phyloP scores from a whole-genome alignment of 2,113 vertebrate genomes.

The Gymnorhina tibicen region DNA sequence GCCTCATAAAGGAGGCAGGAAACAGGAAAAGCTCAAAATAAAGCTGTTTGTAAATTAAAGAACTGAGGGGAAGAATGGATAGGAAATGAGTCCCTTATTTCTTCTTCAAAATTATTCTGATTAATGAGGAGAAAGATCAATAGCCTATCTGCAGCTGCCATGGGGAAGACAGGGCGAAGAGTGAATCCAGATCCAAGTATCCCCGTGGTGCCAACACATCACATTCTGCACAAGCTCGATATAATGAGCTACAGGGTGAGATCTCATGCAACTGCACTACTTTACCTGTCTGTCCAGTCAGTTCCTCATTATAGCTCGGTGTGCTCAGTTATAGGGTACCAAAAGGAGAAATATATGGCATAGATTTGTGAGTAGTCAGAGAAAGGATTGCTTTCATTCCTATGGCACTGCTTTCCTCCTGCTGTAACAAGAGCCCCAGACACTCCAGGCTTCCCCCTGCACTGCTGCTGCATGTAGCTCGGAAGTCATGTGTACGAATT shows the following conservation, averaged over 20 bases:
- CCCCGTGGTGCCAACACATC: neutral
- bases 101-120: constrained; percentile 53
- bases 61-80: constrained; percentile 38
- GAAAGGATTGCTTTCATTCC: neutral
- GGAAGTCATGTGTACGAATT: rapidly evolving
- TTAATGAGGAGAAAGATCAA: constrained; percentile 41
- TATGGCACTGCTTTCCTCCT: neutral
- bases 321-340: neutral
- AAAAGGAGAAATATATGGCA: neutral
- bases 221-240: neutral
- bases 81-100: constrained; percentile 51
- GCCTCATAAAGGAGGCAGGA: constrained; percentile 56
- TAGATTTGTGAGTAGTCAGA: neutral
- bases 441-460: neutral
- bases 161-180: constrained; percentile 13
- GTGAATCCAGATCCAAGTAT: constrained; percentile 33
- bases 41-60: constrained; percentile 50
- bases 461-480: neutral
- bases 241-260: constrained; percentile 31
- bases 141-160: constrained; percentile 6
- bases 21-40: constrained; percentile 62
- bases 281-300: neutral
- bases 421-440: neutral
- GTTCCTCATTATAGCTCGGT: neutral
- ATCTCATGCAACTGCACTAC: neutral